These are phyloP conservation scores for Synanthedon myopaeformis DNA, from an alignment of 2,888 invertebrate species.

Conservation along the genomic window DNA sequence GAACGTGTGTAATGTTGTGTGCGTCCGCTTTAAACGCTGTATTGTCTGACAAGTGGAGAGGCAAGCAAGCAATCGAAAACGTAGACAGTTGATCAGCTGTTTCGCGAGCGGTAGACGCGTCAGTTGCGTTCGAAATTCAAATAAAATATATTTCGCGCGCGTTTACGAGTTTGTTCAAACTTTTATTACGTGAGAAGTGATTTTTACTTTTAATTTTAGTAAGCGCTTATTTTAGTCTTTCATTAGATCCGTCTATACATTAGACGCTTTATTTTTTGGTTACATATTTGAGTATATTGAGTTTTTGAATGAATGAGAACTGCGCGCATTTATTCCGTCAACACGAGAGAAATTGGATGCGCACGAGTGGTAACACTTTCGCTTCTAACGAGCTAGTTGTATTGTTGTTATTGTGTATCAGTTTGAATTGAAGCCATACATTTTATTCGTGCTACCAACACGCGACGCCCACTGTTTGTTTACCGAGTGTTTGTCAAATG, in stretches of 20 bases:
- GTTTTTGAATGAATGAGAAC: constrained; percentile 8
- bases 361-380: constrained; percentile 56
- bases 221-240: constrained; percentile 1
- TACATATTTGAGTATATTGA: constrained; percentile 1
- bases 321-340: constrained; percentile 5
- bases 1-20: not conserved
- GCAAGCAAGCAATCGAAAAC: not conserved
- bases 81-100: constrained; percentile 34
- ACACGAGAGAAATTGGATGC: constrained; percentile 38
- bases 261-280: too few species aligned
- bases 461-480: too few species aligned
- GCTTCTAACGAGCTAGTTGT: constrained; percentile 13
- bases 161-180: not conserved
- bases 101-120: constrained; percentile 37
- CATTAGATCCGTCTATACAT: too few species aligned
- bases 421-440: not conserved
- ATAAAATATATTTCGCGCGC: not conserved
- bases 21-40: not conserved
- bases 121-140: not conserved
- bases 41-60: not conserved
- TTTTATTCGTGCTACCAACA: not conserved
- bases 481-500: not conserved
- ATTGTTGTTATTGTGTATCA: not conserved
- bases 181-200: constrained; percentile 2
- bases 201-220: constrained; percentile 5